Evolutionary conservation across 2,113 vertebrate species (phyloP).

Genomic region (Sterrhoptilus dennistouni): DNA sequence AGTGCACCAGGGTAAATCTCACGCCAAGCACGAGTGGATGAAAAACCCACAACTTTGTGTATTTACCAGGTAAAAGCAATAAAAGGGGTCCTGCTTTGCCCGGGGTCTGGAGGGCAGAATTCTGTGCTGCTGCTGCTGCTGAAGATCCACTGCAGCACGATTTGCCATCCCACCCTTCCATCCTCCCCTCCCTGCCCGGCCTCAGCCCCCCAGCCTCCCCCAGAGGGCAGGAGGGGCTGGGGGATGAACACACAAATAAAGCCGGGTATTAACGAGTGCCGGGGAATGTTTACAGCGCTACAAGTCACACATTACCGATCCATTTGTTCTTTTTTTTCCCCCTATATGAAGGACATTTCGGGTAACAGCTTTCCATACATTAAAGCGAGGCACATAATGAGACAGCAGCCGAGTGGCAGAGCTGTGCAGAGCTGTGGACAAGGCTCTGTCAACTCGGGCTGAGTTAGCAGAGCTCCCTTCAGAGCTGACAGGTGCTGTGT

Average conservation of each 20-base stretch:
- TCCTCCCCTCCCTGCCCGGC: background rate
- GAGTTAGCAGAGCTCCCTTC: background rate
- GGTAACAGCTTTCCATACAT: slow-evolving; percentile 34
- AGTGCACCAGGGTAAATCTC: background rate
- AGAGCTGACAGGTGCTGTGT: background rate
- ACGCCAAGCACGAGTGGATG: background rate
- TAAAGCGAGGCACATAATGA: background rate
- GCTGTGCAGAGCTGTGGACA: background rate
- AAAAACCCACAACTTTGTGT: background rate
- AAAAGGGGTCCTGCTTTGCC: background rate
- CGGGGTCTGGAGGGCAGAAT: background rate
- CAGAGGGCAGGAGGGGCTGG: background rate
- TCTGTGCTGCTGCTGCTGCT: background rate
- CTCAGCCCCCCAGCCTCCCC: background rate
- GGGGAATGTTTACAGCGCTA: slow-evolving; percentile 6
- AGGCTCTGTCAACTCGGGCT: background rate
- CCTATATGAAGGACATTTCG: background rate
- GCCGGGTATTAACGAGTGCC: background rate
- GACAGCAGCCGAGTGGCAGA: background rate
- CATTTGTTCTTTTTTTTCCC: background rate
- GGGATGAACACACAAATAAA: background rate
- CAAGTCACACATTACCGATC: background rate
- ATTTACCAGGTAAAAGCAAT: slow-evolving; percentile 12
- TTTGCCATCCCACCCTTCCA: fast-evolving
- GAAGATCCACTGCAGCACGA: fast-evolving